Conservation (phyloP, 2,888 invertebrate genomes). For the Zelleria hepariella region DNA sequence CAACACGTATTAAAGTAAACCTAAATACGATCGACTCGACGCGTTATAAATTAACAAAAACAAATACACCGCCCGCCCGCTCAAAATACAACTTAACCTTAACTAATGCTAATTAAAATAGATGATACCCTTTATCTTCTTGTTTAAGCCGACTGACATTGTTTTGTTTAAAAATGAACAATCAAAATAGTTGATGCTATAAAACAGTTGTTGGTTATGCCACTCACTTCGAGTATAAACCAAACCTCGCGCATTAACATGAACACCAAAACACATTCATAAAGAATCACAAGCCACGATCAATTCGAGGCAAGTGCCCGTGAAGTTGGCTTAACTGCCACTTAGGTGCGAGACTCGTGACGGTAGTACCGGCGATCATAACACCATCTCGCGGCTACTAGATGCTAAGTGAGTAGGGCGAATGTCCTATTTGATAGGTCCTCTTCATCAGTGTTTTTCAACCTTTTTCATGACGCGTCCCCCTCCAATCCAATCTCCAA, state of each 20-base stretch:
- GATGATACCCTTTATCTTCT: constrained; percentile 16
- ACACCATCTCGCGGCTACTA: background rate
- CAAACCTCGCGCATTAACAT: no score
- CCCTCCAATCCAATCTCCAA: no score
- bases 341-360: background rate
- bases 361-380: background rate
- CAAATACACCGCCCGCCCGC: constrained; percentile 33
- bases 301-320: background rate
- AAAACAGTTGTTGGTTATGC: no score
- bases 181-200: background rate
- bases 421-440: background rate
- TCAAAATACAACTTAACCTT: constrained; percentile 33
- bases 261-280: background rate
- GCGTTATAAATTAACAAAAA: constrained; percentile 50
- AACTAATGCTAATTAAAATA: constrained; percentile 34
- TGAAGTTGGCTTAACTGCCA: background rate
- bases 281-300: background rate
- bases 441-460: background rate
- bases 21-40: constrained; percentile 28
- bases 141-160: background rate
- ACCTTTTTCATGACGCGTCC: no score
- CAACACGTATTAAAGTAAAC: constrained; percentile 37
- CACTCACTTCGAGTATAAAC: no score
- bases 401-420: background rate
- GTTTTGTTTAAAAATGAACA: background rate